Evolutionary conservation across 2,888 invertebrate genomes (phyloP).

Genomic region (Heliconius hortense): DNA sequence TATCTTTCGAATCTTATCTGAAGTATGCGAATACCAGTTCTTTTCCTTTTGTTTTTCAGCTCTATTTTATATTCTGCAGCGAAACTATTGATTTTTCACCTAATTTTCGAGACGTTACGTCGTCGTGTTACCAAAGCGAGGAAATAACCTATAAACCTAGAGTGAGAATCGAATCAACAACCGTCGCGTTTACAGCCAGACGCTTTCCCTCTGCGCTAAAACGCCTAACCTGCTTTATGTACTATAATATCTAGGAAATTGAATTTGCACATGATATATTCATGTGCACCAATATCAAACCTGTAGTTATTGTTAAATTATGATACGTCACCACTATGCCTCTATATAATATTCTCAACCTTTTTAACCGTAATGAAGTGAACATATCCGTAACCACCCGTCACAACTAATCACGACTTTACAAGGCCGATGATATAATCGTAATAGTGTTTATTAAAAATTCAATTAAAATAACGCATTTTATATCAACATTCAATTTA

Average conservation of each 20-base stretch:
- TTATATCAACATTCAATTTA: conserved; percentile 4
- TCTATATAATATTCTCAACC: neutral
- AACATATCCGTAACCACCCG: conserved; percentile 38
- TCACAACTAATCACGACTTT: conserved; percentile 36
- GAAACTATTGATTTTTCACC: too few relatives aligned
- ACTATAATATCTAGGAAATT: neutral
- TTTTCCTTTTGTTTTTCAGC: too few relatives aligned
- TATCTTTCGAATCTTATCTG: neutral
- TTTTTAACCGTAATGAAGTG: conserved; percentile 11
- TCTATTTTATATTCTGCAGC: too few relatives aligned
- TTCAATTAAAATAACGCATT: conserved; percentile 45
- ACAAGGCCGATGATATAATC: conserved; percentile 42
- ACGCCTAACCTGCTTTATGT: neutral
- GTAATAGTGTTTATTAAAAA: conserved; percentile 34
- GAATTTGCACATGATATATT: neutral
- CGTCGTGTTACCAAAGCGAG: too few relatives aligned
- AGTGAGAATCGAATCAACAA: too few relatives aligned
- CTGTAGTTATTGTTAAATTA: neutral
- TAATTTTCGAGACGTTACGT: too few relatives aligned
- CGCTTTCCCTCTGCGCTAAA: too few relatives aligned
- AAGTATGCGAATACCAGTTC: neutral
- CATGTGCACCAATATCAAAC: neutral
- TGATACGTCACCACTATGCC: neutral
- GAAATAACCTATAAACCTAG: too few relatives aligned
- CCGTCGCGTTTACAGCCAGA: too few relatives aligned